These are phyloP conservation scores for Lethrus apterus DNA, from an alignment of 1,140 invertebrate genomes.

Conservation along the genomic window DNA sequence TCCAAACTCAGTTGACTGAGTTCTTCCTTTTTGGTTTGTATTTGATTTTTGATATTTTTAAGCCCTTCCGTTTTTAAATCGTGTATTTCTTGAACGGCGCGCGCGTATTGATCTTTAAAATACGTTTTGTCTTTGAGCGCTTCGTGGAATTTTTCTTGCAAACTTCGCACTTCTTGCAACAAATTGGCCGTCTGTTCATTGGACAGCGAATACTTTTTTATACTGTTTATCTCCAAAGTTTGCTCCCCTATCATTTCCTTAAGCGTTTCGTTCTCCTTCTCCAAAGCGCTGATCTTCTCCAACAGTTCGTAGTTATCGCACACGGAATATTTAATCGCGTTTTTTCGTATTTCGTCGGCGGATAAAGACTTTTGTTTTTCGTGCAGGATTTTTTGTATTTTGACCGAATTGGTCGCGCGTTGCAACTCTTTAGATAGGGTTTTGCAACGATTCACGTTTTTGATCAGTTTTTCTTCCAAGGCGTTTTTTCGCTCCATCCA, in stretches of 20 bases:
- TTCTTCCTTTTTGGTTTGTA: constrained; percentile 43
- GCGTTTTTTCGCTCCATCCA: constrained; percentile 24
- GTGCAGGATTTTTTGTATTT: constrained; percentile 23
- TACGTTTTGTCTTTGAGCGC: constrained; percentile 44
- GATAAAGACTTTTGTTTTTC: constrained; percentile 16
- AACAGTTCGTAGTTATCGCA: constrained; percentile 26
- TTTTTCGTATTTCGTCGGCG: constrained; percentile 22
- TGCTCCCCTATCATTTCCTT: constrained; percentile 38
- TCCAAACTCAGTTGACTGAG: constrained; percentile 32
- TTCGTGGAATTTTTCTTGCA: constrained; percentile 45
- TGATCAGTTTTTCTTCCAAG: constrained; percentile 40
- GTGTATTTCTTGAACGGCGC: constrained; percentile 46
- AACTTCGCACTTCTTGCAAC: constrained; percentile 42
- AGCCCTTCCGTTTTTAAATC: constrained; percentile 44
- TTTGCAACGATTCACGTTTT: constrained; percentile 31
- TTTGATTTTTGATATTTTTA: constrained; percentile 40
- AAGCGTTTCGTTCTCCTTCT: constrained; percentile 41
- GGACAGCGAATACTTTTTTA: constrained; percentile 40
- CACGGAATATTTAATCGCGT: constrained; percentile 21
- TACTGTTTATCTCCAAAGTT: constrained; percentile 36
- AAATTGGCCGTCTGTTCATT: constrained; percentile 43
- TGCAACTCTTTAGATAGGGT: constrained; percentile 26
- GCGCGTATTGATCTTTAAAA: constrained; percentile 48
- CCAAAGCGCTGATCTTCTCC: constrained; percentile 36
- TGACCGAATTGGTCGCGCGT: constrained; percentile 22